phyloP scores from a whole-genome alignment of 1,140 invertebrate species.

The Papilio aristodemus region DNA sequence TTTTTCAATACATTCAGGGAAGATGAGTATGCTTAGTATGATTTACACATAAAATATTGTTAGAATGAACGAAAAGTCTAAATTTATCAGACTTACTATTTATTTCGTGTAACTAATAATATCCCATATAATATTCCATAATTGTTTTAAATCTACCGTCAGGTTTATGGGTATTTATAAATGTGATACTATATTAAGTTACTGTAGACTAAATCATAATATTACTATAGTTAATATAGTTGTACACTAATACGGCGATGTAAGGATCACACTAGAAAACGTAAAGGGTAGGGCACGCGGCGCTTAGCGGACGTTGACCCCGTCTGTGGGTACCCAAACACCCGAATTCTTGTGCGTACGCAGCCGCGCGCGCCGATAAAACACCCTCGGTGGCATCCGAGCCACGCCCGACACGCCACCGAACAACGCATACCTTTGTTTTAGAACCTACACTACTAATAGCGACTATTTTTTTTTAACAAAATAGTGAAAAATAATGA shows the following conservation, averaged over 20 bases:
- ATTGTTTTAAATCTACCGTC: too few relatives aligned
- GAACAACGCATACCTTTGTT: constrained; percentile 18
- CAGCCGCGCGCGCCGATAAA: constrained; percentile 44
- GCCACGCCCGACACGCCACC: background rate
- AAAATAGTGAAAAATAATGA: background rate
- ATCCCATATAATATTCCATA: too few relatives aligned
- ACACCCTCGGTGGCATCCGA: constrained; percentile 42
- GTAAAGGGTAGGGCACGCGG: constrained; percentile 49
- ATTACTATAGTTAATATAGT: background rate
- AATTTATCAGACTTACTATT: too few relatives aligned
- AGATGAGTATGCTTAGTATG: too few relatives aligned
- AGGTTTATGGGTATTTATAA: too few relatives aligned
- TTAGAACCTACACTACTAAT: background rate
- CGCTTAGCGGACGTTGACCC: constrained; percentile 53
- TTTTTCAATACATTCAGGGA: too few relatives aligned
- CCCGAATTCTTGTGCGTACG: constrained; percentile 59
- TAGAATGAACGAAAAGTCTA: too few relatives aligned
- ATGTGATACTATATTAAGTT: too few relatives aligned
- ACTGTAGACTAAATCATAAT: background rate
- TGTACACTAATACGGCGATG: background rate
- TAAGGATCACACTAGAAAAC: constrained; percentile 47
- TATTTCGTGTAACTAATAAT: too few relatives aligned
- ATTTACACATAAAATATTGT: too few relatives aligned
- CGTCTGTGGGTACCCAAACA: constrained; percentile 45
- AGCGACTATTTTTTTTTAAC: background rate